phyloP scores from a whole-genome alignment of 2,113 vertebrate genomes.

The Choloepus hoffmanni region DNA sequence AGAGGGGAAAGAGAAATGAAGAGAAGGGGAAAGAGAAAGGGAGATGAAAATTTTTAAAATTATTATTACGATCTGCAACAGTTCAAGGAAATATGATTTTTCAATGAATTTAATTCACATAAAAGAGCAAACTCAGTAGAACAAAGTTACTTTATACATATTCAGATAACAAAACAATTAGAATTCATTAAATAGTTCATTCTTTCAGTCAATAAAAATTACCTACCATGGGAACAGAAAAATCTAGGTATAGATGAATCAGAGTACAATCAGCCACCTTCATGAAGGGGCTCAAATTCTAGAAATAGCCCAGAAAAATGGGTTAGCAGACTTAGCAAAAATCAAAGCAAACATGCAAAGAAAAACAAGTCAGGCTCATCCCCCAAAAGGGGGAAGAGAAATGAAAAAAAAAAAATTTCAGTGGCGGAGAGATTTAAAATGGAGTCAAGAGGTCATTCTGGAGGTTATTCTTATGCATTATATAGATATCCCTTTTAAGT shows the following conservation, averaged over 20 bases:
- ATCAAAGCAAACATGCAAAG: neutral
- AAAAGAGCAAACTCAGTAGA: conserved; percentile 67
- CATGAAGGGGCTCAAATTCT: neutral
- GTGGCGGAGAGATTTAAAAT: no score
- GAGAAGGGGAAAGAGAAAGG: conserved; percentile 64
- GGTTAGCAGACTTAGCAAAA: neutral
- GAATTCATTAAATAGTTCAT: neutral
- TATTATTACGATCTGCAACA: conserved; percentile 45
- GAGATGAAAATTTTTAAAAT: conserved; percentile 82
- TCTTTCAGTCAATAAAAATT: conserved; percentile 33
- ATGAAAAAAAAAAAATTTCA: no score
- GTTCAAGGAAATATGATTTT: conserved; percentile 50
- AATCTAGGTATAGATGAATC: neutral
- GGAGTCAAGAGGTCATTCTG: no score
- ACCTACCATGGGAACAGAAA: neutral
- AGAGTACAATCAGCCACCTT: neutral
- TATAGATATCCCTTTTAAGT: no score
- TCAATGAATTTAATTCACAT: conserved; percentile 70
- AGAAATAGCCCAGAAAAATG: neutral
- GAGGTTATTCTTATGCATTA: no score
- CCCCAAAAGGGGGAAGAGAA: no score
- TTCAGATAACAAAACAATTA: conserved; percentile 48
- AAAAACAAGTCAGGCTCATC: neutral
- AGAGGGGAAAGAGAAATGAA: conserved; percentile 70
- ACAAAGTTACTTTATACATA: conserved; percentile 61